phyloP scores from a whole-genome alignment of 2,888 invertebrate species.

The Papilio protenor region DNA sequence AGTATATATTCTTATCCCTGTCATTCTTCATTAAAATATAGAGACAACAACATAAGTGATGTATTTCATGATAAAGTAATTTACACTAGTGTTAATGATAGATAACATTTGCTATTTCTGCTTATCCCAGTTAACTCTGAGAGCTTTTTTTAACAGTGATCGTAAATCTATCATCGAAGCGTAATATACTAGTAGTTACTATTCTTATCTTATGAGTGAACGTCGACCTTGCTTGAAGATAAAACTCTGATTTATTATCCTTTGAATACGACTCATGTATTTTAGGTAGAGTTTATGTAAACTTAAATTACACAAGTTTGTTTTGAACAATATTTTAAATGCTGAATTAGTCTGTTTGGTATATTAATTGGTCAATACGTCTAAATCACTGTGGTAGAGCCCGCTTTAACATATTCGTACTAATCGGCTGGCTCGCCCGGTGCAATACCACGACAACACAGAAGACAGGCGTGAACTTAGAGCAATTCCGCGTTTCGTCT shows the following conservation, averaged over 20 bases:
- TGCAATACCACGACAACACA: too few relatives aligned
- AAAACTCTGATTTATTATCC: slow-evolving; percentile 23
- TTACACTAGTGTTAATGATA: too few relatives aligned
- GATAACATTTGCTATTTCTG: not conserved
- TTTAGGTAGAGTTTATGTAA: not conserved
- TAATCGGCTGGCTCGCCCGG: too few relatives aligned
- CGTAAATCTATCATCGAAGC: slow-evolving; percentile 25
- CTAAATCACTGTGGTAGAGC: too few relatives aligned
- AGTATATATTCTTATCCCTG: too few relatives aligned
- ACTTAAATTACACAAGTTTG: not conserved
- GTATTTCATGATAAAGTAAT: too few relatives aligned
- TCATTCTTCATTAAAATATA: too few relatives aligned
- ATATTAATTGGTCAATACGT: too few relatives aligned
- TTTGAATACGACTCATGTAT: not conserved
- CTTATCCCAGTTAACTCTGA: not conserved
- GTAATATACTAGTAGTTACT: slow-evolving; percentile 7
- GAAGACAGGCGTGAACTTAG: too few relatives aligned
- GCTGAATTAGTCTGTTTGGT: not conserved
- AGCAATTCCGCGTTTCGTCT: too few relatives aligned
- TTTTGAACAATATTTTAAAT: not conserved
- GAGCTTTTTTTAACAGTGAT: not conserved
- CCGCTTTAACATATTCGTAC: too few relatives aligned
- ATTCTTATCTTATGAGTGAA: slow-evolving; percentile 26
- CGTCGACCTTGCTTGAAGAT: slow-evolving; percentile 20
- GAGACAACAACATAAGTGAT: too few relatives aligned